These are phyloP conservation scores for Amphiduros pacificus DNA, from an alignment of 2,888 invertebrate species.

Conservation along the genomic window DNA sequence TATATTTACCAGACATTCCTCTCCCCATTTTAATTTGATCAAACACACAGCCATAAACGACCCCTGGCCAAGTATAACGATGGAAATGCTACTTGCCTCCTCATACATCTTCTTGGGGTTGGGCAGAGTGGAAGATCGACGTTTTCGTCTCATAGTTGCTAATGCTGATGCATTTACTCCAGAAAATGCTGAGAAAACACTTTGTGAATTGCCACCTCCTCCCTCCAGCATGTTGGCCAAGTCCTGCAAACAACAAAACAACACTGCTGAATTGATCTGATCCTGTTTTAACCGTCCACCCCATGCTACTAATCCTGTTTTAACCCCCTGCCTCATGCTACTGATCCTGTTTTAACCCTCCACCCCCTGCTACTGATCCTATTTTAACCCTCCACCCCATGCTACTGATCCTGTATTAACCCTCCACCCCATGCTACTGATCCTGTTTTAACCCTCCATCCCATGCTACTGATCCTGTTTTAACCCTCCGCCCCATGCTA, in stretches of 20 bases:
- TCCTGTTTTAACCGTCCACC: not conserved
- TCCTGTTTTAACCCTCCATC: no score
- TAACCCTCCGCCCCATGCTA: no score
- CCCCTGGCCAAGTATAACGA: not conserved
- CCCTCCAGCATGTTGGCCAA: slow-evolving; percentile 16
- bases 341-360: no score
- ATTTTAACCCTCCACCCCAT: no score
- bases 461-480: no score
- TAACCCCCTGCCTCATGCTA: no score
- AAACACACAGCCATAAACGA: not conserved
- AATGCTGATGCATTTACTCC: slow-evolving; percentile 41
- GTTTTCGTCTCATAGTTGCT: slow-evolving; percentile 49
- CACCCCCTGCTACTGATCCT: no score
- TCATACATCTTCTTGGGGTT: slow-evolving; percentile 99
- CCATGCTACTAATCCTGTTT: not conserved
- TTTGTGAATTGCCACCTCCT: slow-evolving; percentile 19
- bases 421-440: no score
- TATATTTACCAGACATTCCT: not conserved
- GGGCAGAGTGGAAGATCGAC: slow-evolving; percentile 75
- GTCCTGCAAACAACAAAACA: slow-evolving; percentile 6
- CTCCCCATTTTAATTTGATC: not conserved
- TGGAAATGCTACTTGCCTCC: slow-evolving; percentile 65
- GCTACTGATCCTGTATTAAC: no score
- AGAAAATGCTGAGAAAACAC: slow-evolving; percentile 27
- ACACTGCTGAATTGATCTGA: not conserved